These are phyloP conservation scores for Lathamus discolor DNA, from an alignment of 2,113 vertebrate genomes.

Conservation along the genomic window DNA sequence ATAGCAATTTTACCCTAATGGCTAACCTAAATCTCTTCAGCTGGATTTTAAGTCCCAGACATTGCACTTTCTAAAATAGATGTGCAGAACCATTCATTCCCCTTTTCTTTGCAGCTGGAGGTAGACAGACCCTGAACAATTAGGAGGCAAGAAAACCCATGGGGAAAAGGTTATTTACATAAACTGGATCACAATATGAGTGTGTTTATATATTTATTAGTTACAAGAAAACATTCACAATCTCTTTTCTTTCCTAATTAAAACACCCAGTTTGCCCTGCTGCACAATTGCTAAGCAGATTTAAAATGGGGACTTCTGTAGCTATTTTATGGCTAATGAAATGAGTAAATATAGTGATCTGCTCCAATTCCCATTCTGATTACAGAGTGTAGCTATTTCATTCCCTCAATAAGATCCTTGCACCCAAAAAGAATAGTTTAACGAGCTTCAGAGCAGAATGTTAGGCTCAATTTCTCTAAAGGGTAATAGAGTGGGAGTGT, in stretches of 20 bases:
- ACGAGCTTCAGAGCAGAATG: slow-evolving; percentile 75
- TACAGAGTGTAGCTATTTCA: slow-evolving; percentile 70
- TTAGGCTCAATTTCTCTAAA: slow-evolving; percentile 75
- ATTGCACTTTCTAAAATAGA: not conserved
- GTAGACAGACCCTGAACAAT: slow-evolving; percentile 30
- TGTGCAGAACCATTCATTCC: not conserved
- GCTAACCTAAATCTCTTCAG: not conserved
- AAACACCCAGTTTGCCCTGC: slow-evolving; percentile 60
- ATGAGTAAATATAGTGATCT: slow-evolving; percentile 75
- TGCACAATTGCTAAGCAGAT: slow-evolving; percentile 67
- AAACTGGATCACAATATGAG: slow-evolving; percentile 18
- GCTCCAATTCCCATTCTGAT: slow-evolving; percentile 73
- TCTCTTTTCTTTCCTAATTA: slow-evolving; percentile 61
- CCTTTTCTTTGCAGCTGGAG: not conserved
- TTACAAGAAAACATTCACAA: not conserved
- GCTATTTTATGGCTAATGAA: slow-evolving; percentile 73
- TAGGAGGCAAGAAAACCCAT: slow-evolving; percentile 19
- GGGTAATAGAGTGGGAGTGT: slow-evolving; percentile 72
- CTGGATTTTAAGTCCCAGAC: not conserved
- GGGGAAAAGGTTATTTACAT: slow-evolving; percentile 56
- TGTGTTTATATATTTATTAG: slow-evolving; percentile 48
- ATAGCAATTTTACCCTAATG: not conserved
- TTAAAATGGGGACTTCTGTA: slow-evolving; percentile 58
- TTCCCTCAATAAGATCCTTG: slow-evolving; percentile 73
- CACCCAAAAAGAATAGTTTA: slow-evolving; percentile 69